These are phyloP conservation scores for Pogonocichla stellata DNA, from an alignment of 2,113 vertebrate genomes.

Conservation along the genomic window DNA sequence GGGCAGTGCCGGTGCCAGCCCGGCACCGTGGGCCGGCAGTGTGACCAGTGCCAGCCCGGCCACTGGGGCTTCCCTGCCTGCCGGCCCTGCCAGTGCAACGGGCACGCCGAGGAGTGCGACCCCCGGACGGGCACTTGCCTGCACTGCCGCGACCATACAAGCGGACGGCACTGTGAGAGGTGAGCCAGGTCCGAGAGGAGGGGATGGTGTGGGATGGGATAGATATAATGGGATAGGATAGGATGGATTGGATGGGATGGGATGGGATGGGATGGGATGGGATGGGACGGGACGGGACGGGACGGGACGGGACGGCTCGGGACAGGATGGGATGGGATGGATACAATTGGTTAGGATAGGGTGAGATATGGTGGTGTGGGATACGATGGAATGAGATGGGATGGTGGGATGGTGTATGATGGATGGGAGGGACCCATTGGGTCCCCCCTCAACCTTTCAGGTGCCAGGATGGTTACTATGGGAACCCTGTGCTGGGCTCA, in stretches of 20 bases:
- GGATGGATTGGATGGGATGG: too few species aligned
- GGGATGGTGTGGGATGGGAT: too few species aligned
- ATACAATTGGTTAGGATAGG: background rate
- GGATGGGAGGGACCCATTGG: background rate
- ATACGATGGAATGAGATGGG: background rate
- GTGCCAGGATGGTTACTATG: slow-evolving; percentile 82
- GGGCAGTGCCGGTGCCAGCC: slow-evolving; percentile 82
- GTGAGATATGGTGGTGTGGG: background rate
- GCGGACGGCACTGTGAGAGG: slow-evolving; percentile 72
- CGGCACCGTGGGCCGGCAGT: slow-evolving; percentile 71
- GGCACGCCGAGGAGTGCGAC: slow-evolving; percentile 84
- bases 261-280: too few species aligned
- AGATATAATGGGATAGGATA: too few species aligned
- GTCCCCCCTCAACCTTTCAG: background rate
- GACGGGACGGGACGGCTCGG: too few species aligned
- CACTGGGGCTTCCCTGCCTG: slow-evolving; percentile 95
- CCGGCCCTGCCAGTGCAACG: slow-evolving; percentile 86
- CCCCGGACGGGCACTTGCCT: slow-evolving; percentile 82
- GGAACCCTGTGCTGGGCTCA: slow-evolving; percentile 83
- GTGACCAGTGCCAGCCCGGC: slow-evolving; percentile 83
- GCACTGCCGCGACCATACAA: slow-evolving; percentile 85
- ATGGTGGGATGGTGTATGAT: background rate
- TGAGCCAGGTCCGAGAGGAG: background rate
- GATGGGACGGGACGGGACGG: background rate
- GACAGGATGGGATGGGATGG: too few species aligned